Percentiles rank a stretch among this genome's conserved stretches.
Conservation (phyloP, 2,797 vertebrate genomes). For the Parauchenoglanis punctatus region DNA sequence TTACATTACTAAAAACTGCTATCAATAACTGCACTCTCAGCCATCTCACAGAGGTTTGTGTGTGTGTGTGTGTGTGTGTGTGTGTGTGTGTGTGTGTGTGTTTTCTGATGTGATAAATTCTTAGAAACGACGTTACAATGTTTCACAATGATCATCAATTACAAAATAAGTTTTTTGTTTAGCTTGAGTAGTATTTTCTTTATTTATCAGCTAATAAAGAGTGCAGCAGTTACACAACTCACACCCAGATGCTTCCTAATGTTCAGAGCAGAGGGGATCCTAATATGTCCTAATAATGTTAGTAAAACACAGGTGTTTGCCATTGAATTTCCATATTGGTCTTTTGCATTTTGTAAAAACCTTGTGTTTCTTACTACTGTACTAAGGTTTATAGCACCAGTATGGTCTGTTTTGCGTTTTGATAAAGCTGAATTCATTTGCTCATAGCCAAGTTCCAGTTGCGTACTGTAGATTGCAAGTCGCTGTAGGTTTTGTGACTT, state of each 20-base stretch:
- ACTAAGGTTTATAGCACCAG: background rate
- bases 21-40: background rate
- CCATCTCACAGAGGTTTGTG: background rate
- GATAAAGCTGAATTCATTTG: background rate
- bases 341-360: background rate
- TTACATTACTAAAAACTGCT: slow-evolving; percentile 10
- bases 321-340: background rate
- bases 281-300: slow-evolving; percentile 65
- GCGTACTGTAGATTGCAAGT: background rate
- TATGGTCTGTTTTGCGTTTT: background rate
- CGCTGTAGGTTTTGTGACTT: background rate
- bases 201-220: slow-evolving; percentile 63
- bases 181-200: slow-evolving; percentile 21
- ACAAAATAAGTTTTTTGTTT: background rate
- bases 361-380: background rate
- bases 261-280: slow-evolving; percentile 62
- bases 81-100: background rate
- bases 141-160: background rate
- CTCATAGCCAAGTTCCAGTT: background rate
- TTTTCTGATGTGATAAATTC: background rate
- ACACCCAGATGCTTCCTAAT: slow-evolving; percentile 70
- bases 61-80: background rate
- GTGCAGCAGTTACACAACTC: slow-evolving; percentile 56
- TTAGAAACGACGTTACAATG: background rate
- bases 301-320: slow-evolving; percentile 52